phyloP scores from a whole-genome alignment of 2,888 invertebrate species.

The Coenonympha glycerion region DNA sequence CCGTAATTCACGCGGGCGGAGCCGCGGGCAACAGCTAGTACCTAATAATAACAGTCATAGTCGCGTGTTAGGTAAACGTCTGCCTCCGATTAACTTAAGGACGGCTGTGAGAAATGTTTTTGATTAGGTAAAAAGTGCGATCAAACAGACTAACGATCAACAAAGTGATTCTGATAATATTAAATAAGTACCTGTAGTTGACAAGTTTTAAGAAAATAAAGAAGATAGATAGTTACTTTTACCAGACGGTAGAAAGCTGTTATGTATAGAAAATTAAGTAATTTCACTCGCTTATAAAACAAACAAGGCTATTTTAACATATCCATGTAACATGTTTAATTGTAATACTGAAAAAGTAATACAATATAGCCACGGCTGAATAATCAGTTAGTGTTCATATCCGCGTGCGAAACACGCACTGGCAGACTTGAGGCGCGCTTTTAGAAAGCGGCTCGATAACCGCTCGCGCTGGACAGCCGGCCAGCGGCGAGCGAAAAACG shows the following conservation, averaged over 20 bases:
- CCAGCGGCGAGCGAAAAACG: slow-evolving; percentile 48
- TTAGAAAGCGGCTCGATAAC: slow-evolving; percentile 70
- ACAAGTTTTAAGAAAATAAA: no score
- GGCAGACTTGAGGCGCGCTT: slow-evolving; percentile 43
- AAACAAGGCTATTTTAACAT: not conserved
- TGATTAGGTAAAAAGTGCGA: no score
- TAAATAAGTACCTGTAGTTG: no score
- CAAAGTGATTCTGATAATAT: no score
- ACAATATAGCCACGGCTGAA: slow-evolving; percentile 25
- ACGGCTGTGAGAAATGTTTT: no score
- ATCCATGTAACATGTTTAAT: slow-evolving; percentile 13
- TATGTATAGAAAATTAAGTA: not conserved
- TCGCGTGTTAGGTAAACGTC: no score
- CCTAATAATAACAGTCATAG: no score
- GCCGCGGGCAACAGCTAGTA: no score
- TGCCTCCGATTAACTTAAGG: no score
- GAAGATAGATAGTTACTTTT: no score
- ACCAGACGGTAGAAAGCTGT: not conserved
- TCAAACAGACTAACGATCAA: no score
- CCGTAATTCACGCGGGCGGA: no score
- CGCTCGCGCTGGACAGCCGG: slow-evolving; percentile 59
- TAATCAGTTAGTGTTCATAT: slow-evolving; percentile 43
- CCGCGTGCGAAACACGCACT: slow-evolving; percentile 61
- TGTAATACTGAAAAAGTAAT: slow-evolving; percentile 20
- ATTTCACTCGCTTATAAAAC: not conserved